A percentile compares a stretch with the other conserved stretches of the same genome.
Conservation (phyloP, 2,797 vertebrate genomes). For the Lagorchestes hirsutus region DNA sequence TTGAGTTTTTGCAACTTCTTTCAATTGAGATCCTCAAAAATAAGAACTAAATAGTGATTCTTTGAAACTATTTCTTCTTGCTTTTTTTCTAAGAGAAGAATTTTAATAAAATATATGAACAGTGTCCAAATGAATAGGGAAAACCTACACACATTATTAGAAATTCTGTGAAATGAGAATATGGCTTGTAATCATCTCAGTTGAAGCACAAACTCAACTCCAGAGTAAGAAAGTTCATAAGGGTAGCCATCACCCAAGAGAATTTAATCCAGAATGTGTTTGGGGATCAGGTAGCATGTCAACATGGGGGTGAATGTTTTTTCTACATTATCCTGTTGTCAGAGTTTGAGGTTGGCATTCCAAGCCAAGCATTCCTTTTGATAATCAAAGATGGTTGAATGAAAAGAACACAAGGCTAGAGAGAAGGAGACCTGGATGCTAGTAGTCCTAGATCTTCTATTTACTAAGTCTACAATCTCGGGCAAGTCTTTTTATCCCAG, state of each 20-base stretch:
- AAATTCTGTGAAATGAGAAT: neutral
- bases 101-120: neutral
- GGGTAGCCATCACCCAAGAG: too few species aligned
- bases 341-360: neutral
- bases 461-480: too few species aligned
- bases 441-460: neutral
- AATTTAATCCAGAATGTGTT: neutral
- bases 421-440: neutral
- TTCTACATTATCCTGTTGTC: neutral
- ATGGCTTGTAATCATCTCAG: rapidly evolving
- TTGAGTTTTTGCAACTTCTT: conserved; percentile 7
- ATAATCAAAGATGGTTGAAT: neutral
- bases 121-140: neutral
- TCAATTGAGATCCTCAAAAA: conserved; percentile 6
- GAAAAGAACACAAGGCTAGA: neutral
- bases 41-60: conserved; percentile 6
- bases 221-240: too few species aligned
- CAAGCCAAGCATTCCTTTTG: neutral
- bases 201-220: neutral
- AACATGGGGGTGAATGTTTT: neutral
- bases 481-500: neutral
- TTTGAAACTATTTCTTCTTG: neutral
- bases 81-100: neutral
- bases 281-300: neutral
- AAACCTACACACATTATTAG: neutral